These are phyloP conservation scores for Etheostoma perlongum DNA, from an alignment of 2,797 vertebrate species.

Conservation along the genomic window DNA sequence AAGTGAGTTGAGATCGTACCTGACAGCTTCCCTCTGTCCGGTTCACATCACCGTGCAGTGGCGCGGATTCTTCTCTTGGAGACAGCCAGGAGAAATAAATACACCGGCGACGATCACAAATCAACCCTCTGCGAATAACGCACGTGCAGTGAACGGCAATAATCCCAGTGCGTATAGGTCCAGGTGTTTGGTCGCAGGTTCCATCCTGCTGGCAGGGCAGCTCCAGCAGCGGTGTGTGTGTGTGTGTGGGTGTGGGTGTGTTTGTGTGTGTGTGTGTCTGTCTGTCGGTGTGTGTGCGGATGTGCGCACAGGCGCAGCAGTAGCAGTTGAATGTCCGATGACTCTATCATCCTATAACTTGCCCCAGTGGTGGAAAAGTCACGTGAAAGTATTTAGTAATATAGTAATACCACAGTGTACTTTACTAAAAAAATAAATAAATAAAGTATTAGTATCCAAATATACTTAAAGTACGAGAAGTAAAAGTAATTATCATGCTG, in stretches of 20 bases:
- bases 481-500: neutral
- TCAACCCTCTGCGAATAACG: neutral
- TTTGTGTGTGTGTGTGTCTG: too few species aligned
- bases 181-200: slow-evolving; percentile 39
- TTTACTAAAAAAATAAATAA: neutral
- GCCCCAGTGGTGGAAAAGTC: too few species aligned
- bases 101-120: neutral
- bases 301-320: too few species aligned
- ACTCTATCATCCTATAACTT: too few species aligned
- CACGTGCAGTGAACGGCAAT: neutral
- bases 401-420: neutral
- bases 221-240: slow-evolving; percentile 39
- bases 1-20: slow-evolving; percentile 37
- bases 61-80: neutral
- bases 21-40: slow-evolving; percentile 29
- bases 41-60: neutral
- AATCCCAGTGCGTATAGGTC: neutral
- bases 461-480: neutral
- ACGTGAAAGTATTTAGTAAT: too few species aligned
- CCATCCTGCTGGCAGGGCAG: slow-evolving; percentile 27
- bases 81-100: slow-evolving; percentile 3
- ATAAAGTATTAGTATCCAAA: neutral
- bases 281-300: neutral
- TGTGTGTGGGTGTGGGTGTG: neutral
- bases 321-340: too few species aligned